Evolutionary conservation across 1,140 invertebrate genomes (phyloP).

Genomic region (Pseudobourletiella spinata): DNA sequence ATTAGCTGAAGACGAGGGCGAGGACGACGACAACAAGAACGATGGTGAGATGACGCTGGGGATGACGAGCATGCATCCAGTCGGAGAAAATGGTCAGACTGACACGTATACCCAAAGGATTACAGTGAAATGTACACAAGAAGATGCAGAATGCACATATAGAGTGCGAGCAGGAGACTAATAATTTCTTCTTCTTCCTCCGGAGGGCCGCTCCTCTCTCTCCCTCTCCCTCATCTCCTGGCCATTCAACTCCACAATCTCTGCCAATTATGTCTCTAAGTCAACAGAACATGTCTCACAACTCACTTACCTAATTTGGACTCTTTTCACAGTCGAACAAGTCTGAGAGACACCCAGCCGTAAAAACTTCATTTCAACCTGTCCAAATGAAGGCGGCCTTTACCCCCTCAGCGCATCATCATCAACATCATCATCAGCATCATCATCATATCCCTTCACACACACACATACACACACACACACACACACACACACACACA

Average conservation of each 20-base stretch:
- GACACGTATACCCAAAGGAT: not conserved
- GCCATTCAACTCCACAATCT: slow-evolving; percentile 7
- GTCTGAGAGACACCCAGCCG: not conserved
- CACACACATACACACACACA: too few relatives aligned
- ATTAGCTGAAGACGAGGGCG: too few relatives aligned
- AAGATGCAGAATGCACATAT: too few relatives aligned
- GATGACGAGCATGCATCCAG: too few relatives aligned
- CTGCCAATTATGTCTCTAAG: slow-evolving; percentile 8
- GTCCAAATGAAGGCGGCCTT: not conserved
- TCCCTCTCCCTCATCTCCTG: not conserved
- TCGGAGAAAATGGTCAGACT: not conserved
- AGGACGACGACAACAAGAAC: too few relatives aligned
- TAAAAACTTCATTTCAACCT: not conserved
- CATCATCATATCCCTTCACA: not conserved
- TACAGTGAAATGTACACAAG: not conserved
- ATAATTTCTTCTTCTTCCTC: not conserved
- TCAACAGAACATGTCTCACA: slow-evolving; percentile 2
- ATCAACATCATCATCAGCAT: too few relatives aligned
- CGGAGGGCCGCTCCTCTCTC: not conserved
- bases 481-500: too few relatives aligned
- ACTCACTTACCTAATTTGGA: slow-evolving; percentile 3
- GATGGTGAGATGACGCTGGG: too few relatives aligned
- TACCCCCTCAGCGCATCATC: too few relatives aligned
- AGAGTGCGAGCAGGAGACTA: too few relatives aligned
- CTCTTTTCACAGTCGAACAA: not conserved